Conservation (phyloP, 2,888 invertebrate genomes). For the Apomyelois bistriatella region DNA sequence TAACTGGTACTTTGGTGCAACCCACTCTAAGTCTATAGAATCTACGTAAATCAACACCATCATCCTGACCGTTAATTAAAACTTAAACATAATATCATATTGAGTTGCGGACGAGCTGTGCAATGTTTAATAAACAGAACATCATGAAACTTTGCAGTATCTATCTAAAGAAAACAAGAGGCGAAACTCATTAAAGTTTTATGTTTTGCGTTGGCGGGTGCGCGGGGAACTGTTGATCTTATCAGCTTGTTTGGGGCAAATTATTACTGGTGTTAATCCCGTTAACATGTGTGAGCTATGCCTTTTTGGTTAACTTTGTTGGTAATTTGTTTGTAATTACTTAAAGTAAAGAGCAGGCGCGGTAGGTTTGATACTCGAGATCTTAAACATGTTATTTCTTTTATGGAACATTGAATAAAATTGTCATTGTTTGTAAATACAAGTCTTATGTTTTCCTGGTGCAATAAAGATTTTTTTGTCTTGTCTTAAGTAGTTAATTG, state of each 20-base stretch:
- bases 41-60: constrained; percentile 40
- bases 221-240: constrained; percentile 50
- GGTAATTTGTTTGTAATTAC: background rate
- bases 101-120: constrained; percentile 47
- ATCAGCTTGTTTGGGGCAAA: constrained; percentile 44
- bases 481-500: too few species aligned
- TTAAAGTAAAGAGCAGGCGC: too few species aligned
- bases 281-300: background rate
- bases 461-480: too few species aligned
- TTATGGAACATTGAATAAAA: too few species aligned
- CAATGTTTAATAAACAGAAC: constrained; percentile 61
- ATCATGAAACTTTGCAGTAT: constrained; percentile 53
- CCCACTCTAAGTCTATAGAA: too few species aligned
- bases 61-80: constrained; percentile 51
- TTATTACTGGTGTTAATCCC: constrained; percentile 32
- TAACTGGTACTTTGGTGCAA: too few species aligned
- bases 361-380: too few species aligned
- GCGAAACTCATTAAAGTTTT: constrained; percentile 75
- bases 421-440: too few species aligned
- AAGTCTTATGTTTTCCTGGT: too few species aligned
- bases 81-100: constrained; percentile 58
- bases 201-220: constrained; percentile 39
- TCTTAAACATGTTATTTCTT: too few species aligned
- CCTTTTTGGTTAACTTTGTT: background rate
- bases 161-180: constrained; percentile 65